These are phyloP conservation scores for Drosophila paramelanica DNA, from an alignment of 2,888 invertebrate genomes.

Conservation along the genomic window DNA sequence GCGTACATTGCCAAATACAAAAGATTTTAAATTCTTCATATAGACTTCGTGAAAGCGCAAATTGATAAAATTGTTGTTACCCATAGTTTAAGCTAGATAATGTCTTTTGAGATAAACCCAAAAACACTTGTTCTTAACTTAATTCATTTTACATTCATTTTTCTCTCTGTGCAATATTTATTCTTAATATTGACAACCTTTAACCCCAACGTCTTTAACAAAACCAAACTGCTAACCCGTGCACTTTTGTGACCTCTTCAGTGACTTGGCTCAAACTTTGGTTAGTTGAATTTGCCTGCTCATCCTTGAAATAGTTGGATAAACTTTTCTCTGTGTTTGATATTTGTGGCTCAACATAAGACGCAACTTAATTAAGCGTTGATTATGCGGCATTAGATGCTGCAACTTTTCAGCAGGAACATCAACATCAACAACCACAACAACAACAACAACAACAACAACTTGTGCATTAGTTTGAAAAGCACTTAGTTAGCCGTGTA, in stretches of 20 bases:
- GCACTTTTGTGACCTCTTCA: slow-evolving; percentile 11
- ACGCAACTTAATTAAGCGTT: slow-evolving; percentile 39
- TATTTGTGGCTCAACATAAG: slow-evolving; percentile 14
- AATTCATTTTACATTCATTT: too few relatives aligned
- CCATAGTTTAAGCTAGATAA: too few relatives aligned
- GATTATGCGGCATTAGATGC: slow-evolving; percentile 33
- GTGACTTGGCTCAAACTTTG: slow-evolving; percentile 24
- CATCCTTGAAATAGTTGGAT: slow-evolving; percentile 15
- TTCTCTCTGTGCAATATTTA: too few relatives aligned
- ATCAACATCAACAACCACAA: slow-evolving; percentile 6
- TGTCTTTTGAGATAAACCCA: too few relatives aligned
- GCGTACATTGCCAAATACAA: too few relatives aligned
- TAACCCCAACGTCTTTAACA: background rate
- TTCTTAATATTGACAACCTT: background rate
- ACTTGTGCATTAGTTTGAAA: slow-evolving; percentile 12
- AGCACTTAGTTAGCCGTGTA: slow-evolving; percentile 35
- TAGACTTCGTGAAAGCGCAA: too few relatives aligned
- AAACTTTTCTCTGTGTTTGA: slow-evolving; percentile 9
- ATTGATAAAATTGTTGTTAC: too few relatives aligned
- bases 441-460: background rate
- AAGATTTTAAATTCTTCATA: too few relatives aligned
- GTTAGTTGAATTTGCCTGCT: slow-evolving; percentile 3
- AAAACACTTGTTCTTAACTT: too few relatives aligned
- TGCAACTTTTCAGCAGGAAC: slow-evolving; percentile 16
- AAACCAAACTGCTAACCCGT: background rate